These are phyloP conservation scores for Acleris literana DNA, from an alignment of 2,888 invertebrate species.

Conservation along the genomic window DNA sequence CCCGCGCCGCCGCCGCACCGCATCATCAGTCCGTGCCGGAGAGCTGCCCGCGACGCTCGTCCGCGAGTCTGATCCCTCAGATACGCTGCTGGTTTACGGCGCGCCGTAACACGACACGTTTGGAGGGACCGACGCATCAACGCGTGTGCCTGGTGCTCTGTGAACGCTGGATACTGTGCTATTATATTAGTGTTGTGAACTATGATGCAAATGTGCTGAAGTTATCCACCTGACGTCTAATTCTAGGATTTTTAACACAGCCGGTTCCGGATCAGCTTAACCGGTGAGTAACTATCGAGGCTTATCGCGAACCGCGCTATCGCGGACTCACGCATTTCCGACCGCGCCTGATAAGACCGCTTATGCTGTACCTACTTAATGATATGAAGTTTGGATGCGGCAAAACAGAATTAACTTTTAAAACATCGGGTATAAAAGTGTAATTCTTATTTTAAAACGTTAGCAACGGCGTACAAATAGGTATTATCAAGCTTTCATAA, in stretches of 20 bases:
- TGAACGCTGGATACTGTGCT: conserved; percentile 78
- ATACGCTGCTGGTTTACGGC: conserved; percentile 84
- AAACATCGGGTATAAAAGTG: conserved; percentile 10
- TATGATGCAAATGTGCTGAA: conserved; percentile 74
- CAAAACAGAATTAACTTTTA: conserved; percentile 35
- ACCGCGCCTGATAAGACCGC: conserved; percentile 80
- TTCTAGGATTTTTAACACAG: conserved; percentile 75
- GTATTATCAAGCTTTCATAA: too few relatives aligned
- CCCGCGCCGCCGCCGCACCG: conserved; percentile 77
- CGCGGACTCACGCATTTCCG: conserved; percentile 82
- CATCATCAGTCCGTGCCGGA: conserved; percentile 80
- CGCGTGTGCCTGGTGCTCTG: conserved; percentile 78
- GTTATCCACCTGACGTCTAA: conserved; percentile 58
- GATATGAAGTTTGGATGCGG: conserved; percentile 54
- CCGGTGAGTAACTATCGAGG: conserved; percentile 77
- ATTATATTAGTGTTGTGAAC: conserved; percentile 74
- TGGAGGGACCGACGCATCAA: conserved; percentile 79
- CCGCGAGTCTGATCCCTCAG: conserved; percentile 80
- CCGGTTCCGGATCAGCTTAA: conserved; percentile 82
- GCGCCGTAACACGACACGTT: conserved; percentile 84
- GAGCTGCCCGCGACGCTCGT: conserved; percentile 79
- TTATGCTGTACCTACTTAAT: conserved; percentile 56
- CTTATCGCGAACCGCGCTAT: conserved; percentile 81
- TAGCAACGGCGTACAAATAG: too few relatives aligned
- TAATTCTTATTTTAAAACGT: too few relatives aligned